Evolutionary conservation across 2,797 vertebrate species (phyloP).

Genomic region (Hydrophis major): DNA sequence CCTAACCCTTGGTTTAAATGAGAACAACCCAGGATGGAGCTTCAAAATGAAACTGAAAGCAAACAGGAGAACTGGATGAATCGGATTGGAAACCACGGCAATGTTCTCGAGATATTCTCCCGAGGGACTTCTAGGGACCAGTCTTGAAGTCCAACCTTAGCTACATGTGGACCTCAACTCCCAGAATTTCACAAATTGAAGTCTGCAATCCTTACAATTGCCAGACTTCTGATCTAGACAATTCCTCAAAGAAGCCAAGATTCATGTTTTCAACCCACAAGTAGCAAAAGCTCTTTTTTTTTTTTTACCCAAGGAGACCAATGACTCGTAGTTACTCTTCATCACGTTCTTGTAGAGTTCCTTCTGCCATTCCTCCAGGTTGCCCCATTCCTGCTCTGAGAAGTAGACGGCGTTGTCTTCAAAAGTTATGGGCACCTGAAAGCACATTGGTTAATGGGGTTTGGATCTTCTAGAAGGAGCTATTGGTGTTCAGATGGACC

Average conservation of each 20-base stretch:
- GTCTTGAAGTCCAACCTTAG: background rate
- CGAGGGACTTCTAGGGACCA: too few relatives aligned
- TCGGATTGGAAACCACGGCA: background rate
- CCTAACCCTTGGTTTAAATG: background rate
- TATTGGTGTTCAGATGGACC: background rate
- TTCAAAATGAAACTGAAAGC: background rate
- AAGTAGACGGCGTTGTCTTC: constrained; percentile 62
- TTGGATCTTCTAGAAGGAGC: background rate
- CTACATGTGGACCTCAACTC: background rate
- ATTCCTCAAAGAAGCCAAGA: background rate
- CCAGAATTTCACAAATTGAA: background rate
- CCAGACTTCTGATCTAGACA: background rate
- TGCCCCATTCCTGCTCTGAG: constrained; percentile 67
- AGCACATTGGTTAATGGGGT: constrained; percentile 19
- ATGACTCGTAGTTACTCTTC: constrained; percentile 66
- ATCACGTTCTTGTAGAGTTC: constrained; percentile 69
- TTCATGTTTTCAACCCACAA: background rate
- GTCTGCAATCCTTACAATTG: background rate
- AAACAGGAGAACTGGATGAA: background rate
- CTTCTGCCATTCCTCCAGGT: constrained; percentile 68
- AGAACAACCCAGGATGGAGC: background rate
- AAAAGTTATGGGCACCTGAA: constrained; percentile 66
- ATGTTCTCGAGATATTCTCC: background rate
- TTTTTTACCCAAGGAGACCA: constrained; percentile 66
- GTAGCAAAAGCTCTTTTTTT: background rate